phyloP scores from a whole-genome alignment of 1,140 invertebrate genomes.

The Diuraphis noxia region DNA sequence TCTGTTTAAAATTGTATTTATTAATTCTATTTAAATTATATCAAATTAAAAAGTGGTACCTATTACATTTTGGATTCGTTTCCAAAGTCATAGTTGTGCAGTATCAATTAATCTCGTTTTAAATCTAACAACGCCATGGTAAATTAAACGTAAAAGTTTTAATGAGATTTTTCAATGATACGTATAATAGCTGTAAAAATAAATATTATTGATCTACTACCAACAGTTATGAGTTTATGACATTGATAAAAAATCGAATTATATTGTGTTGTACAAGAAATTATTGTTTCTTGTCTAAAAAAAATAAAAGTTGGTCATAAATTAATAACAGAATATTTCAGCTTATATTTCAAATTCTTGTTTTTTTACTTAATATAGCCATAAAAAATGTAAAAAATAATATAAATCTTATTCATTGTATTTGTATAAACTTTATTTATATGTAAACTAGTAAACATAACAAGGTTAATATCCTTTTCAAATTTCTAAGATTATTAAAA shows the following conservation, averaged over 20 bases:
- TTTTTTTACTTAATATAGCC: neutral
- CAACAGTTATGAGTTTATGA: neutral
- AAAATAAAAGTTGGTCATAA: too few relatives aligned
- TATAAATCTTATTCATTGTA: neutral
- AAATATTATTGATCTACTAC: neutral
- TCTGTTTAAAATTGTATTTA: constrained; percentile 25
- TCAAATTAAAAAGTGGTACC: neutral
- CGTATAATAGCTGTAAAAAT: neutral
- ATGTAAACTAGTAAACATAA: neutral
- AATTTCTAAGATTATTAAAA: too few relatives aligned
- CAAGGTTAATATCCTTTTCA: neutral
- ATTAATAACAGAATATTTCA: neutral
- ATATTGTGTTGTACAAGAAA: neutral
- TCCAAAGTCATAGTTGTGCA: neutral
- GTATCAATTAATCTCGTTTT: constrained; percentile 21
- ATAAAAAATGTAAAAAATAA: neutral
- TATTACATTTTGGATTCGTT: constrained; percentile 9
- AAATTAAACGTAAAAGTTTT: neutral
- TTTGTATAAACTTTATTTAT: neutral
- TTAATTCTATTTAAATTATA: constrained; percentile 22
- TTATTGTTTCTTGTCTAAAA: neutral
- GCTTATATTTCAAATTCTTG: too few relatives aligned
- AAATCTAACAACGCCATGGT: neutral
- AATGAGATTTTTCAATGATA: constrained; percentile 19
- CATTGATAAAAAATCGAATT: neutral